phyloP scores from a whole-genome alignment of 2,797 vertebrate genomes.

The Craterocephalus amniculus region DNA sequence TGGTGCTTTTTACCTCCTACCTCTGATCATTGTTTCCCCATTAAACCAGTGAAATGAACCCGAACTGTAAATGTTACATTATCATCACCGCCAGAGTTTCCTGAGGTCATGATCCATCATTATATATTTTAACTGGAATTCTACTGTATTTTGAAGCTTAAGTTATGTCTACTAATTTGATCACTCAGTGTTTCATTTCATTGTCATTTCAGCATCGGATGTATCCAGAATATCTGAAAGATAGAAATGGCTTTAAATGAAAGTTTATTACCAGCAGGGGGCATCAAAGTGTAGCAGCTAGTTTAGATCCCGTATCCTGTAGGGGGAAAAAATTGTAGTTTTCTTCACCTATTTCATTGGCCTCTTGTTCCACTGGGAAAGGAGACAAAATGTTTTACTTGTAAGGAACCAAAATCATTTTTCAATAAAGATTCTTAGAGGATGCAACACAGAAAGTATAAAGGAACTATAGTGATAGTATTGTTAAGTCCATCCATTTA shows the following conservation, averaged over 20 bases:
- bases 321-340: not conserved
- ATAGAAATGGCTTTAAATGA: not conserved
- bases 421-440: not conserved
- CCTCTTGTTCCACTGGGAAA: not conserved
- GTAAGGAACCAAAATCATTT: too few species aligned
- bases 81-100: not conserved
- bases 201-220: conserved; percentile 6
- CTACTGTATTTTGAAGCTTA: not conserved
- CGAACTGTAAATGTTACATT: not conserved
- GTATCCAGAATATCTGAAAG: not conserved
- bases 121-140: not conserved
- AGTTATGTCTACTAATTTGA: not conserved
- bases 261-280: conserved; percentile 31
- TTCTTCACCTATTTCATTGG: not conserved
- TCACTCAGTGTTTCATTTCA: not conserved
- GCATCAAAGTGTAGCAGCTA: not conserved
- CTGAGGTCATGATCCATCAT: not conserved
- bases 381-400: not conserved
- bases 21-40: conserved; percentile 1
- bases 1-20: conserved; percentile 18
- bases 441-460: not conserved
- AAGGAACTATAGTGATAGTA: not conserved
- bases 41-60: not conserved
- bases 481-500: not conserved
- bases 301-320: not conserved